Percentiles rank a stretch among this genome's conserved stretches.
Conservation (phyloP, 2,888 invertebrate species). For the Drosophila atroscutellata region DNA sequence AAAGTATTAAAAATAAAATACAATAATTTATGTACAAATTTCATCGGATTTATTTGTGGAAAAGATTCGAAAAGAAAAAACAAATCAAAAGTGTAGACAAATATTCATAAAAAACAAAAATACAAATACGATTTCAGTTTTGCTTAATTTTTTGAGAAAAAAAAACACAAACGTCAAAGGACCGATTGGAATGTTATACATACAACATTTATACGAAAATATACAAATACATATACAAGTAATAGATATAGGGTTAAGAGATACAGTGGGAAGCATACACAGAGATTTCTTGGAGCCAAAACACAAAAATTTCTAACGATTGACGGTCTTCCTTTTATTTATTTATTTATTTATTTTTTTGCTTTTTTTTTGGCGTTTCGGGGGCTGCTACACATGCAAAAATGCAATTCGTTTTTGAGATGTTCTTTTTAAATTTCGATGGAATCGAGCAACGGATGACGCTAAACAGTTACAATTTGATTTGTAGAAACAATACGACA, state of each 20-base stretch:
- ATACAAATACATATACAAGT: slow-evolving; percentile 58
- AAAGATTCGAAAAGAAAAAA: slow-evolving; percentile 52
- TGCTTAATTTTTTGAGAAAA: slow-evolving; percentile 21
- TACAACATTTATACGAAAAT: slow-evolving; percentile 60
- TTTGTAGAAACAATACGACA: slow-evolving; percentile 35
- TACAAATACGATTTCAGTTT: slow-evolving; percentile 34
- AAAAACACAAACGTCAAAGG: slow-evolving; percentile 35
- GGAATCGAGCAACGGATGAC: slow-evolving; percentile 58
- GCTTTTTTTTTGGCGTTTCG: slow-evolving; percentile 65
- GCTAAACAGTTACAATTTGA: slow-evolving; percentile 43
- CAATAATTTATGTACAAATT: slow-evolving; percentile 80
- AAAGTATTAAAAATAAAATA: slow-evolving; percentile 77
- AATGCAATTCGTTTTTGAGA: slow-evolving; percentile 40
- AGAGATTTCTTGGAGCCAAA: slow-evolving; percentile 49
- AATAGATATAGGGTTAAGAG: slow-evolving; percentile 19
- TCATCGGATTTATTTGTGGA: slow-evolving; percentile 73
- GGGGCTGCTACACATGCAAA: slow-evolving; percentile 70
- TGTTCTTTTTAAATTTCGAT: slow-evolving; percentile 35
- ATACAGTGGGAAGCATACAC: slow-evolving; percentile 32
- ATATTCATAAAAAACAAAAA: slow-evolving; percentile 9
- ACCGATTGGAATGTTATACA: slow-evolving; percentile 68
- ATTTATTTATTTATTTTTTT: slow-evolving; percentile 1
- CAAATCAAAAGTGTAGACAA: slow-evolving; percentile 57
- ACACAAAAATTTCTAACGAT: slow-evolving; percentile 43
- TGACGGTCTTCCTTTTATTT: slow-evolving; percentile 12